phyloP scores from a whole-genome alignment of 2,113 vertebrate species.

The Lagopus leucura region DNA sequence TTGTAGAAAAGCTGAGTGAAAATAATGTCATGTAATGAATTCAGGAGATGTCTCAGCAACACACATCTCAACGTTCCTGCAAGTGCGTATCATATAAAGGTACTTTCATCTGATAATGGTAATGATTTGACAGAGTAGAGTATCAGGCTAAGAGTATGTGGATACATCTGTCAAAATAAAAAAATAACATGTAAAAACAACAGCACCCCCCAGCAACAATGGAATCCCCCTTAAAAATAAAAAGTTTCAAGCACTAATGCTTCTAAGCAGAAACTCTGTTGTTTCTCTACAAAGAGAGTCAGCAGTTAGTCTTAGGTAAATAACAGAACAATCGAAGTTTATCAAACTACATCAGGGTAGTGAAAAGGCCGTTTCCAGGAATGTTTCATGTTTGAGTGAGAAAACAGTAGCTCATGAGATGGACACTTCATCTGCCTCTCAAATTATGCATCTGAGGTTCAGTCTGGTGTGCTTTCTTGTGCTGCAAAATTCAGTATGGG shows the following conservation, averaged over 20 bases:
- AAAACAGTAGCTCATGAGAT: neutral
- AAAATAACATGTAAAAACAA: neutral
- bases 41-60: neutral
- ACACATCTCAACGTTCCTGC: neutral
- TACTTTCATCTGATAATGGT: neutral
- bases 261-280: neutral
- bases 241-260: neutral
- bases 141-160: neutral
- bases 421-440: neutral
- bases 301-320: neutral
- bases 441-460: neutral
- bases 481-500: neutral
- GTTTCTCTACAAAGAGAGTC: neutral
- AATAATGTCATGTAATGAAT: neutral
- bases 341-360: neutral
- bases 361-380: neutral
- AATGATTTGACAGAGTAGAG: neutral
- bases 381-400: neutral
- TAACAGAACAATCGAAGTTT: neutral
- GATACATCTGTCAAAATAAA: neutral
- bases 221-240: neutral
- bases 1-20: neutral
- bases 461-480: neutral
- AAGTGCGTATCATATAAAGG: neutral
- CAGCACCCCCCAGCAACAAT: neutral